phyloP scores from a whole-genome alignment of 2,797 vertebrate species.

The Lates japonicus region DNA sequence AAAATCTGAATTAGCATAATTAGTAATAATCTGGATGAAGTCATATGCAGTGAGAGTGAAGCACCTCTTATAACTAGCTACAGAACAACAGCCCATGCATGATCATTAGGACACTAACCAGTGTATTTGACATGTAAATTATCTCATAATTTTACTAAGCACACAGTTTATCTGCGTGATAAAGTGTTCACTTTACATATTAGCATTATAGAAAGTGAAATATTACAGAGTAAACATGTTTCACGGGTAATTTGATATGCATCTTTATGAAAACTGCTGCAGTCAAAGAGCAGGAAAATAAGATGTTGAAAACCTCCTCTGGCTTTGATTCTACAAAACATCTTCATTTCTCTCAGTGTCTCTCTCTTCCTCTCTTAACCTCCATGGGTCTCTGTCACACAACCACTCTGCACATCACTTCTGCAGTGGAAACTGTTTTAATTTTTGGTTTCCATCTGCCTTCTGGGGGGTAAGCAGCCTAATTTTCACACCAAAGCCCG shows the following conservation, averaged over 20 bases:
- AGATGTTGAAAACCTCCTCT: neutral
- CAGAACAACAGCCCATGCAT: neutral
- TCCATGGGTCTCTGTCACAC: slow-evolving; percentile 17
- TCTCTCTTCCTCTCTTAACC: neutral
- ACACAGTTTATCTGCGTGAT: slow-evolving; percentile 20
- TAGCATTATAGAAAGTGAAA: slow-evolving; percentile 1
- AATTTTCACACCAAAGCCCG: slow-evolving; percentile 40
- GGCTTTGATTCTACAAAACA: slow-evolving; percentile 23
- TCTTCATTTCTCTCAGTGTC: neutral
- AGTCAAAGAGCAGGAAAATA: neutral
- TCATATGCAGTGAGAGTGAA: slow-evolving; percentile 27
- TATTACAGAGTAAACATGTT: neutral
- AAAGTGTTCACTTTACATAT: slow-evolving; percentile 17
- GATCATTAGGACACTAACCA: neutral
- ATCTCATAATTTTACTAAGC: neutral
- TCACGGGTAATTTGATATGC: slow-evolving; percentile 8
- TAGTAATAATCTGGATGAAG: slow-evolving; percentile 37
- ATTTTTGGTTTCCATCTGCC: slow-evolving; percentile 39
- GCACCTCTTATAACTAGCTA: slow-evolving; percentile 13
- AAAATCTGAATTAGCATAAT: slow-evolving; percentile 48
- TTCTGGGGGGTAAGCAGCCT: slow-evolving; percentile 8
- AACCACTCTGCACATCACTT: slow-evolving; percentile 17
- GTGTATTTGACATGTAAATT: slow-evolving; percentile 22
- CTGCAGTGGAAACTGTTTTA: slow-evolving; percentile 29
- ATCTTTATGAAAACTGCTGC: neutral